Evolutionary conservation across 2,888 invertebrate species (phyloP), one percentile per base, ranked within the genome.

Genomic region (Galerucella nymphaeae): DNA sequence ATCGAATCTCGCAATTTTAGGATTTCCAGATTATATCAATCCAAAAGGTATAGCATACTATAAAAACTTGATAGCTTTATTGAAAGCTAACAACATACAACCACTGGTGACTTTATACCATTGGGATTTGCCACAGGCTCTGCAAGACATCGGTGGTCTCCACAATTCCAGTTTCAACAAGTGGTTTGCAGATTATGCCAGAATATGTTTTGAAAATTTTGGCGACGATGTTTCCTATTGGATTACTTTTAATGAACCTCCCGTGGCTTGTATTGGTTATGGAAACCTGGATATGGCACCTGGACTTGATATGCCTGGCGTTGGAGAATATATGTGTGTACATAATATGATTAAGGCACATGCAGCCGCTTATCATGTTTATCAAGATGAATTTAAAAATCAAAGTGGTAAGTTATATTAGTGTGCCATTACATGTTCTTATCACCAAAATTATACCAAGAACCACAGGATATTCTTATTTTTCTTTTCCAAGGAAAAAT

Each of bases 21-120:
- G 93, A 14, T 87, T 90, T 71, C 88, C 89, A 14, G 90, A 91
- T 79, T 83, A 89, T 38, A 87, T 94, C 38, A 96, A 93, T 83
- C 86, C 89, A 61, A 88, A 89, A 1, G 96, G 94, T 20, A 88
- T 96, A 11, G 86, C 90, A 71, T 80, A 80, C 62, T 80, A 80
- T 62, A 70, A 71, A 23, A 76, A 78, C 42, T 41, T 80, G 14
- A 75, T 77, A 10, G 63, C 45, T 14, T 88, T 85, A 65, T 85
- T 91, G 0, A 79, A 88, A 45, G 86, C 82, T 53, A 87, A 87
- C 66, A 87, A 87, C n/a, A 89, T 92, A 23, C 83, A 87, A 72
- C 91, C 92, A 0, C 72, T 87, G n/a, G 80, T 89, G 6, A 90
- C 90, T n/a, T 20, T 89, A 0, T 88, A 86, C 78, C 89, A 89